These are phyloP conservation scores for Hyposmocoma kahamanoa DNA, from an alignment of 1,140 invertebrate species.

Conservation along the genomic window DNA sequence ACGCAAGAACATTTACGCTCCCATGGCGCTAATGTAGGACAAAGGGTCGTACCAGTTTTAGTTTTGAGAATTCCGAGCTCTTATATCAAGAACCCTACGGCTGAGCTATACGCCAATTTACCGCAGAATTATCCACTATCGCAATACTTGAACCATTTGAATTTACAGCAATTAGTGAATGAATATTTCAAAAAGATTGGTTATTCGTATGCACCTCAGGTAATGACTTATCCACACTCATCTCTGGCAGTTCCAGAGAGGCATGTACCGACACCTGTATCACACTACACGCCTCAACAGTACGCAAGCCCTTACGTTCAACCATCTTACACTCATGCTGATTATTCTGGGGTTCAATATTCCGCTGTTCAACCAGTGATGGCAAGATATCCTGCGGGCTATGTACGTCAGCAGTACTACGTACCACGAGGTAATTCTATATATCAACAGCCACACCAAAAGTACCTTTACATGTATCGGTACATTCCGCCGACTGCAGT, in stretches of 20 bases:
- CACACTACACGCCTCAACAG: slow-evolving; percentile 38
- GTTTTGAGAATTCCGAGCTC: slow-evolving; percentile 74
- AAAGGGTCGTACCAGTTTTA: slow-evolving; percentile 71
- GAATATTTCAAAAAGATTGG: slow-evolving; percentile 63
- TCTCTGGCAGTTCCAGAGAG: slow-evolving; percentile 10
- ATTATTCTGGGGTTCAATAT: slow-evolving; percentile 60
- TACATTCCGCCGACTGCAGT: slow-evolving; percentile 34
- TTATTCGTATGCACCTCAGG: slow-evolving; percentile 47
- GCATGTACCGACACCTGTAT: slow-evolving; percentile 1
- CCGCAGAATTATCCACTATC: slow-evolving; percentile 72
- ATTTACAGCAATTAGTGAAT: slow-evolving; percentile 66
- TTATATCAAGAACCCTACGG: slow-evolving; percentile 69
- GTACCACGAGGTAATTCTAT: slow-evolving; percentile 27
- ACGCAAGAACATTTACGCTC: slow-evolving; percentile 49
- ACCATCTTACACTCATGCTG: slow-evolving; percentile 53
- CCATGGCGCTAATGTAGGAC: slow-evolving; percentile 44
- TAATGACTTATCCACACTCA: slow-evolving; percentile 48
- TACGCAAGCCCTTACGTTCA: slow-evolving; percentile 51
- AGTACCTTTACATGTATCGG: slow-evolving; percentile 45
- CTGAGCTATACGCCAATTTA: slow-evolving; percentile 72
- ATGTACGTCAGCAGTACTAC: slow-evolving; percentile 42
- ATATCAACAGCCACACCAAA: slow-evolving; percentile 37
- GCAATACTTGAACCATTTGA: slow-evolving; percentile 69
- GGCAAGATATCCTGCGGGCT: slow-evolving; percentile 50
- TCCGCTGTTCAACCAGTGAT: slow-evolving; percentile 62